A percentile compares a stretch with the other conserved stretches of the same genome.
Evolutionary conservation across 2,113 vertebrate species (phyloP).

Genomic region (Pampusana beccarii): DNA sequence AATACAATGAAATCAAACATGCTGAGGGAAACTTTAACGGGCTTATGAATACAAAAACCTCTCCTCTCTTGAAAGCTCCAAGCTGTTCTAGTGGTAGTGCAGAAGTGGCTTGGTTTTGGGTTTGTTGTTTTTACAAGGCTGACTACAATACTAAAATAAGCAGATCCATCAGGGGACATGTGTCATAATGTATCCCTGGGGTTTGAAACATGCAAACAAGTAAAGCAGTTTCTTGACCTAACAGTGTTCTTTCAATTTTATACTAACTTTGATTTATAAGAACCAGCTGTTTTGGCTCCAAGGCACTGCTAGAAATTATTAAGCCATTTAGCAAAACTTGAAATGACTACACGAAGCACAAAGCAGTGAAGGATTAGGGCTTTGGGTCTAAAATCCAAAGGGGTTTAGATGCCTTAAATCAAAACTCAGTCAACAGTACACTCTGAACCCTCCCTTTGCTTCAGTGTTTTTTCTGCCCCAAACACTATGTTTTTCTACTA

Average conservation of each 20-base stretch:
- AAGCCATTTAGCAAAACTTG: neutral
- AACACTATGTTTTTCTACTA: neutral
- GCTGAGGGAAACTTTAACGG: neutral
- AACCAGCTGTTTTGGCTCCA: neutral
- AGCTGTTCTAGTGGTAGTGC: neutral
- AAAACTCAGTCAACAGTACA: neutral
- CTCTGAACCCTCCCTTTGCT: neutral
- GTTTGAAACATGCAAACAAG: neutral
- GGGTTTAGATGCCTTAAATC: neutral
- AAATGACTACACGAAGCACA: neutral
- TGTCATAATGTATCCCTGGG: neutral
- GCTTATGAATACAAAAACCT: neutral
- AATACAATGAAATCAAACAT: neutral
- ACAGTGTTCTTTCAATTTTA: neutral
- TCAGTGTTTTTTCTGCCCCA: neutral
- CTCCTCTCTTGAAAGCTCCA: neutral
- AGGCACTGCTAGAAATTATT: neutral
- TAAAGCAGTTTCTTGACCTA: neutral
- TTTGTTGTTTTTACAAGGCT: conserved; percentile 5
- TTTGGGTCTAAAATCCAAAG: neutral
- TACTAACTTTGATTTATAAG: neutral
- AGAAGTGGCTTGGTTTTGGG: neutral
- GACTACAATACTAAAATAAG: neutral
- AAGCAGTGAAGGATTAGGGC: neutral
- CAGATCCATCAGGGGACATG: neutral